Evolutionary conservation across 2,797 vertebrate species (phyloP).

Genomic region (Ctenopoma kingsleyae): DNA sequence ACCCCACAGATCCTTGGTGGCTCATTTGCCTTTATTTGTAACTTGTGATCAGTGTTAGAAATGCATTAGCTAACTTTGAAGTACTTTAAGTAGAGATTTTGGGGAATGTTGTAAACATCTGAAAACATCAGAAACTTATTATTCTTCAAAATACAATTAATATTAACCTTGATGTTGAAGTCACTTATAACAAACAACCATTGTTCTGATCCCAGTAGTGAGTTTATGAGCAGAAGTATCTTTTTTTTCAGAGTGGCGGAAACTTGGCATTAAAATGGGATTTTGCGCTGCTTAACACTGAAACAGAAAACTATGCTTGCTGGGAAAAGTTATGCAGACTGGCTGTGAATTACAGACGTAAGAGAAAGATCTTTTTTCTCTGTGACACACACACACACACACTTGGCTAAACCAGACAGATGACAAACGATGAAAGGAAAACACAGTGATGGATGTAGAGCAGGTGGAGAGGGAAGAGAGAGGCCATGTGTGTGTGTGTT

Average conservation of each 20-base stretch:
- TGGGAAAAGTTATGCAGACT: not conserved
- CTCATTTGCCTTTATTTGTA: not conserved
- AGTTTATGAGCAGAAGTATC: not conserved
- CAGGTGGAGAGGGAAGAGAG: conserved; percentile 26
- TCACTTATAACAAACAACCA: not conserved
- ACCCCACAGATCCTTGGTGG: not conserved
- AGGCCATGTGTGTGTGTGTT: conserved; percentile 10
- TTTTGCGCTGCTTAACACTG: not conserved
- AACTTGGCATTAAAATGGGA: not conserved
- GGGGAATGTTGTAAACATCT: not conserved
- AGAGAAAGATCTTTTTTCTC: conserved; percentile 13
- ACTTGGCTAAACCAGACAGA: conserved; percentile 15
- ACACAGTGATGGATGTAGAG: conserved; percentile 28
- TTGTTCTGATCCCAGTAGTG: not conserved
- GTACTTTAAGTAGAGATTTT: not conserved
- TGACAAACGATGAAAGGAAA: conserved; percentile 28
- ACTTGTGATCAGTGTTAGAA: not conserved
- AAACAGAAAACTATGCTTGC: not conserved
- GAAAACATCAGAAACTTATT: no score
- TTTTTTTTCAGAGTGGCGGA: not conserved
- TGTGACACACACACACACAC: not conserved
- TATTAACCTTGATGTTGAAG: not conserved
- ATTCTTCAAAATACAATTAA: not conserved
- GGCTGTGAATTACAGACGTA: not conserved
- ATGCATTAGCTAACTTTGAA: not conserved